Conservation (phyloP, 2,113 vertebrate genomes). For the Sylvia atricapilla region DNA sequence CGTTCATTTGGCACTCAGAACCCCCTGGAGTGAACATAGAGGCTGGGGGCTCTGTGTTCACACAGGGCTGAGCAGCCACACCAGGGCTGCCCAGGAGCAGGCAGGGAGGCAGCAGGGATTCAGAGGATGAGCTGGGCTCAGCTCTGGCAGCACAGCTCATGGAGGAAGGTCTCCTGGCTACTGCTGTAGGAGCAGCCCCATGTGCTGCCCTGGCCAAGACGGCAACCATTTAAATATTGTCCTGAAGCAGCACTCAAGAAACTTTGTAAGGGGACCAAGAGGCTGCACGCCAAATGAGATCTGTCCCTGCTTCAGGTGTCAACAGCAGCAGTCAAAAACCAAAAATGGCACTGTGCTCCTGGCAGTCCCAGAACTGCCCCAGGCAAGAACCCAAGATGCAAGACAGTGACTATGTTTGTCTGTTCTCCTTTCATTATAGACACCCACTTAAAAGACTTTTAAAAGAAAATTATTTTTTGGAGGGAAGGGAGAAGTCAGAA, state of each 20-base stretch:
- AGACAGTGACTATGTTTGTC: background rate
- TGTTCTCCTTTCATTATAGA: background rate
- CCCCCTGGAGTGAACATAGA: background rate
- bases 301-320: background rate
- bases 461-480: background rate
- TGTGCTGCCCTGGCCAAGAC: background rate
- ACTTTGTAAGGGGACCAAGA: fast-evolving
- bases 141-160: background rate
- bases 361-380: background rate
- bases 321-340: background rate
- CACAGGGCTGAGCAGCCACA: background rate
- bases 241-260: background rate
- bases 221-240: background rate
- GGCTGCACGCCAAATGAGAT: background rate
- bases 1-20: background rate
- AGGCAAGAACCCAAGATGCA: background rate
- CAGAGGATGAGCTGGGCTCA: background rate
- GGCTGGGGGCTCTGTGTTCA: background rate
- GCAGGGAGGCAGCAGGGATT: background rate
- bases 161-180: background rate
- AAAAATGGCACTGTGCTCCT: background rate
- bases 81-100: background rate
- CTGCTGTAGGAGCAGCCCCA: background rate
- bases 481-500: background rate
- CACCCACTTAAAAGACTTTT: background rate